Percentiles rank a stretch among this genome's conserved stretches.
phyloP scores from a whole-genome alignment of 2,888 invertebrate genomes.

The Machimus atricapillus region DNA sequence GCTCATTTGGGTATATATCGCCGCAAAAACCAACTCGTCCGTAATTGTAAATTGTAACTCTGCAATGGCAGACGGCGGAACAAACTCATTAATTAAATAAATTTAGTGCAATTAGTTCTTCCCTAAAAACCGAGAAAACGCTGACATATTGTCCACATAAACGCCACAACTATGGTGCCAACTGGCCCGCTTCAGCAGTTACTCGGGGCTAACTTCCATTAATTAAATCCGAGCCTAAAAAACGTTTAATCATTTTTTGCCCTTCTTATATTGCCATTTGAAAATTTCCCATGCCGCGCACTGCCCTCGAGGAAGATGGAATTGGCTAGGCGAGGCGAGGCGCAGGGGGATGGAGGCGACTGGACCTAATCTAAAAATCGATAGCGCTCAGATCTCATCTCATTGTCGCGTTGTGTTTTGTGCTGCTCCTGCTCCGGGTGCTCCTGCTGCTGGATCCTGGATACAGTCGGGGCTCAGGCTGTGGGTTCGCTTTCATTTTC shows the following conservation, averaged over 20 bases:
- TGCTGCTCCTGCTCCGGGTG: not conserved
- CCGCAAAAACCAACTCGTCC: not conserved
- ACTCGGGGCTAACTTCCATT: not conserved
- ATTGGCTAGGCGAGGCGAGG: not conserved
- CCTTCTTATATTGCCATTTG: constrained; percentile 5
- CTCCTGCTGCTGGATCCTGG: not conserved
- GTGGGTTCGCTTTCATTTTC: constrained; percentile 18
- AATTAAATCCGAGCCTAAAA: constrained; percentile 25
- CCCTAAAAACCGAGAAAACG: not conserved
- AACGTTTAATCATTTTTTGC: constrained; percentile 7
- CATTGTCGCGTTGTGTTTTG: constrained; percentile 23
- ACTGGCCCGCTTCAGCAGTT: not conserved
- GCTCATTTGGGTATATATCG: not conserved
- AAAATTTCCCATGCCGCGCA: not conserved
- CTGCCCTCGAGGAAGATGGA: not conserved
- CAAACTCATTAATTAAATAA: not conserved
- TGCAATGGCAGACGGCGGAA: not conserved
- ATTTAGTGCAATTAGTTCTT: not conserved
- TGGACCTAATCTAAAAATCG: constrained; percentile 42
- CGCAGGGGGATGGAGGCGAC: not conserved
- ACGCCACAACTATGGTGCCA: not conserved
- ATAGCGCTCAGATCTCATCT: constrained; percentile 38
- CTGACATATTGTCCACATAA: not conserved
- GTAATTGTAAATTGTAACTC: not conserved
- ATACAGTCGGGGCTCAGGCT: not conserved